A percentile compares a stretch with the other conserved stretches of the same genome.
These are phyloP conservation scores for Zaprionus lineosus DNA, from an alignment of 2,888 invertebrate genomes.

Conservation along the genomic window DNA sequence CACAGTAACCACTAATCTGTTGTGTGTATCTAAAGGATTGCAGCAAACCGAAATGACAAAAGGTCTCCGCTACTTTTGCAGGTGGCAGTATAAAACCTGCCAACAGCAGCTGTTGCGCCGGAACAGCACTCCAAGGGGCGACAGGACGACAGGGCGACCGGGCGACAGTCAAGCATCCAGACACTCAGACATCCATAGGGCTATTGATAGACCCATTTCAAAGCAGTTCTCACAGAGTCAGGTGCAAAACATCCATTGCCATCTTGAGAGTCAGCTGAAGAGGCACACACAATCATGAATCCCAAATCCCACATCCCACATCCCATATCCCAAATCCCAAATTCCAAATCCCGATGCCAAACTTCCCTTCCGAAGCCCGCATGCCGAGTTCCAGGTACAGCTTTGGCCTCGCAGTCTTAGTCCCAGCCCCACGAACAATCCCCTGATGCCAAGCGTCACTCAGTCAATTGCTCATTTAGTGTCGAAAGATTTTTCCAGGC, in stretches of 20 bases:
- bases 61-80: slow-evolving; percentile 45
- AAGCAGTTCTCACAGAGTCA: slow-evolving; percentile 26
- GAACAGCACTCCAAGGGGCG: background rate
- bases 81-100: slow-evolving; percentile 32
- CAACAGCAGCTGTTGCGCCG: slow-evolving; percentile 19
- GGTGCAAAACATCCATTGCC: slow-evolving; percentile 66
- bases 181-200: no score
- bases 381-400: background rate
- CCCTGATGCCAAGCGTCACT: slow-evolving; percentile 53
- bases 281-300: slow-evolving; percentile 18
- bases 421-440: slow-evolving; percentile 16
- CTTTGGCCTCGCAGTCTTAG: background rate
- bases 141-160: background rate
- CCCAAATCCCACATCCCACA: background rate
- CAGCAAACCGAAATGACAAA: slow-evolving; percentile 53
- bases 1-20: slow-evolving; percentile 75
- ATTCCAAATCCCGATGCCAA: background rate
- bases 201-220: slow-evolving; percentile 50
- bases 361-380: slow-evolving; percentile 7
- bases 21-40: slow-evolving; percentile 81
- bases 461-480: slow-evolving; percentile 79
- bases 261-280: slow-evolving; percentile 44
- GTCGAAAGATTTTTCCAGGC: slow-evolving; percentile 74
- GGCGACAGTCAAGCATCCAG: no score
- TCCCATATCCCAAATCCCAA: background rate